A percentile compares a stretch with the other conserved stretches of the same genome.
Conservation (phyloP, 2,888 invertebrate genomes). For the Eupithecia subumbrata region DNA sequence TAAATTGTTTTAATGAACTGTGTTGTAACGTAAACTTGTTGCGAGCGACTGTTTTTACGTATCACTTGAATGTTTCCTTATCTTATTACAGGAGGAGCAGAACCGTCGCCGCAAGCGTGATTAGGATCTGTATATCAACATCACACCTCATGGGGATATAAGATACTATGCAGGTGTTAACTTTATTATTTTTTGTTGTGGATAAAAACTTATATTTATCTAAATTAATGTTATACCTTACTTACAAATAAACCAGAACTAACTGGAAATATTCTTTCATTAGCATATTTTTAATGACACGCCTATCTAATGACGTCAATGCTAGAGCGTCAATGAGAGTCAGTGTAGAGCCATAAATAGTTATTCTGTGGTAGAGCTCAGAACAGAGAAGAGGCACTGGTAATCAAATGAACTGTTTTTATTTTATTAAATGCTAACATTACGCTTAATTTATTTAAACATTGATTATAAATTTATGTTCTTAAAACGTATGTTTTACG, state of each 20-base stretch:
- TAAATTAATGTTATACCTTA: conserved; percentile 33
- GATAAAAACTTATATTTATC: conserved; percentile 25
- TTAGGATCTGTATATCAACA: conserved; percentile 51
- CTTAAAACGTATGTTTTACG: neutral
- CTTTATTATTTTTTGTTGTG: conserved; percentile 34
- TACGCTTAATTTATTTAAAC: neutral
- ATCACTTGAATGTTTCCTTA: neutral
- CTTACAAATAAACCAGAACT: conserved; percentile 44
- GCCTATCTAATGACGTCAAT: conserved; percentile 8
- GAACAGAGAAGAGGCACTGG: neutral
- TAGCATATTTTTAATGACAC: neutral
- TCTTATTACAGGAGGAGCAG: conserved; percentile 75
- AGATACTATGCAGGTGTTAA: conserved; percentile 31
- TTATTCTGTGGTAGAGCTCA: neutral
- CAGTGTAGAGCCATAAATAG: neutral
- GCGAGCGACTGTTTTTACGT: neutral
- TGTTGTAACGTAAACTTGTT: neutral
- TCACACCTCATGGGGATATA: conserved; percentile 26
- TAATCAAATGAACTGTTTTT: no score
- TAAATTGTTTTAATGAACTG: neutral
- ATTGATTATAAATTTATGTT: neutral
- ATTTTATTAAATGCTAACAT: neutral
- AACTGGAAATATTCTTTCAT: conserved; percentile 46
- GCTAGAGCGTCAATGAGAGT: no score
- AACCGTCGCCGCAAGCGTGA: conserved; percentile 81